Percentiles rank a stretch among this genome's conserved stretches.
Evolutionary conservation across 92 coral and sea anemone species (phyloP).

Genomic region (Zoanthus sansibaricus): DNA sequence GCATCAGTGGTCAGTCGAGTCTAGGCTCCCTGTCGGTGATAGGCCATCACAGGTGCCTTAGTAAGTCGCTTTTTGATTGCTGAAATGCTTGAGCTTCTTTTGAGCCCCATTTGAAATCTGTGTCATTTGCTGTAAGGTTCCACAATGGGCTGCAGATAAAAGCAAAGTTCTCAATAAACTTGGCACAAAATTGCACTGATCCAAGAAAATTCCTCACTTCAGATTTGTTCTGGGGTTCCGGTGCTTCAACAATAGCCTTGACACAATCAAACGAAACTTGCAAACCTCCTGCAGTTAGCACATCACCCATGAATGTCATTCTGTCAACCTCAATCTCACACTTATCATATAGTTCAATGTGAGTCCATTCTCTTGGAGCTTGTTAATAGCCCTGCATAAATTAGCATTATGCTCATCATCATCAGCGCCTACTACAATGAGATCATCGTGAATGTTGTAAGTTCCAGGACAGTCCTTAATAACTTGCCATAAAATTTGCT

Average conservation of each 20-base stretch:
- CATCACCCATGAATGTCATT: not conserved
- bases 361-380: constrained; percentile 53
- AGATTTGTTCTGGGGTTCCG: constrained; percentile 61
- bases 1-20: constrained; percentile 76
- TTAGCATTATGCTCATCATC: constrained; percentile 54
- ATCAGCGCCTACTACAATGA: constrained; percentile 51
- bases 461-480: constrained; percentile 57
- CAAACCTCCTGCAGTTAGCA: constrained; percentile 36
- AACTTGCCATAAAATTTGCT: constrained; percentile 46
- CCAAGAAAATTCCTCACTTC: constrained; percentile 60
- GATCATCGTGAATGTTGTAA: constrained; percentile 63
- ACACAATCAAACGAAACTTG: not conserved
- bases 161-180: constrained; percentile 40
- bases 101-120: constrained; percentile 30
- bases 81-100: constrained; percentile 10
- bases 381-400: constrained; percentile 46
- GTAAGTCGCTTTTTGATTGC: constrained; percentile 30
- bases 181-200: constrained; percentile 48
- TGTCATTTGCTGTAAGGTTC: constrained; percentile 48
- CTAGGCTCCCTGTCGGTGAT: constrained; percentile 53
- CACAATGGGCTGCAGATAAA: constrained; percentile 40
- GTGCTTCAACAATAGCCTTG: constrained; percentile 36
- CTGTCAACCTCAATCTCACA: constrained; percentile 28
- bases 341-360: constrained; percentile 63
- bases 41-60: constrained; percentile 72